Evolutionary conservation across 2,888 invertebrate genomes (phyloP), one percentile per base, ranked within the genome.

Genomic region (Drosophila colorata): DNA sequence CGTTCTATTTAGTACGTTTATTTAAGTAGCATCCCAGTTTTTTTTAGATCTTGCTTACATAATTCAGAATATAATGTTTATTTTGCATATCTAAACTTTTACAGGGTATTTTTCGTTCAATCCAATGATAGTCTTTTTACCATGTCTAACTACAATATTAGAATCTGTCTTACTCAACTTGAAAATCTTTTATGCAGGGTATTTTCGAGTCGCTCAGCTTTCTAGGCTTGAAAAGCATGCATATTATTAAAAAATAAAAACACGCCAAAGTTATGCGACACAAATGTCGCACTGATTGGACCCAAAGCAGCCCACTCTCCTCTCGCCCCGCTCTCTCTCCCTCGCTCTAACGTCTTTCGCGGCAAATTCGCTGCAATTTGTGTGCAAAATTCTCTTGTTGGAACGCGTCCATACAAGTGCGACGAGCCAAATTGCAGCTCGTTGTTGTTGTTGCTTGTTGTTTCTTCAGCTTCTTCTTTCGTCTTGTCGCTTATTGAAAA

Each of bases 221-320:
- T n/a, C 3, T 4, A 6, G 16, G 11, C 25, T 57, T 25, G 14
- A 25, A 7, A 33, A 35, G 8, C 55, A 43, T 75, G 75, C 38
- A 74, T 79, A 74, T 68, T 74, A 68, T 78, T 74, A 37, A 59
- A 4, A 25, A 76, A 38, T 52, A 51, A 85, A 59, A 67, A 69
- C 63, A 80, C 78, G 61, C 16, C 56, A 57, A 67, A 81, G 79
- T 81, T 87, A 87, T 87, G 88, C 79, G 79, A 61, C 80, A 73
- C 79, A 69, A 84, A 84, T 80, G 85, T 84, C 37, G 68, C 80
- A 53, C 63, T 79, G 80, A 74, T 74, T 74, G 80, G 48, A 51
- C 37, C 40, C 60, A 31, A 31, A 46, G 14, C 53, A 31, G 11
- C 14, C 47, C 16, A 8, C n/a, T 41, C 38, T 11, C 13, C 16